Conservation (phyloP, 2,888 invertebrate species). For the Eilema depressum region DNA sequence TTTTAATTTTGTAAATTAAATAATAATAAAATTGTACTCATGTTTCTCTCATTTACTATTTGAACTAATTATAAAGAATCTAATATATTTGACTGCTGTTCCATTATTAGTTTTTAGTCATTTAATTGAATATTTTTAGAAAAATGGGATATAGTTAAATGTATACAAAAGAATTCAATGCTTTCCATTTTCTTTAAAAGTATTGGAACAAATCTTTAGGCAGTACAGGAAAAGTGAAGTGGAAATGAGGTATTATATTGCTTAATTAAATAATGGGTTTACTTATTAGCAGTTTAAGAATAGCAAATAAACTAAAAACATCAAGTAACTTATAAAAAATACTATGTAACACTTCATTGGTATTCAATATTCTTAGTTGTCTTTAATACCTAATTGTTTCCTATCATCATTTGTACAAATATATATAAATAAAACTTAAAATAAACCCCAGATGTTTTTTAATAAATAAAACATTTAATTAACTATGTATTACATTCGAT, state of each 20-base stretch:
- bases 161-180: background rate
- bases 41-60: background rate
- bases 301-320: background rate
- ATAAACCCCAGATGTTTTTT: conserved; percentile 65
- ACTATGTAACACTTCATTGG: background rate
- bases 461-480: conserved; percentile 75
- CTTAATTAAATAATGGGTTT: background rate
- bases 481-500: conserved; percentile 75
- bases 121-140: background rate
- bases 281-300: background rate
- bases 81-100: background rate
- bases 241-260: background rate
- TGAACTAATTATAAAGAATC: background rate
- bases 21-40: background rate
- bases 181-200: background rate
- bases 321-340: background rate
- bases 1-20: background rate
- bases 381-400: background rate
- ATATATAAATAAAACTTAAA: conserved; percentile 48
- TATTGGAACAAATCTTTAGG: background rate
- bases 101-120: background rate
- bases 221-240: background rate
- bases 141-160: background rate
- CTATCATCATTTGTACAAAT: background rate
- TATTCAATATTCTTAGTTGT: background rate